Evolutionary conservation across 2,797 vertebrate species (phyloP).

Genomic region (Artibeus lituratus): DNA sequence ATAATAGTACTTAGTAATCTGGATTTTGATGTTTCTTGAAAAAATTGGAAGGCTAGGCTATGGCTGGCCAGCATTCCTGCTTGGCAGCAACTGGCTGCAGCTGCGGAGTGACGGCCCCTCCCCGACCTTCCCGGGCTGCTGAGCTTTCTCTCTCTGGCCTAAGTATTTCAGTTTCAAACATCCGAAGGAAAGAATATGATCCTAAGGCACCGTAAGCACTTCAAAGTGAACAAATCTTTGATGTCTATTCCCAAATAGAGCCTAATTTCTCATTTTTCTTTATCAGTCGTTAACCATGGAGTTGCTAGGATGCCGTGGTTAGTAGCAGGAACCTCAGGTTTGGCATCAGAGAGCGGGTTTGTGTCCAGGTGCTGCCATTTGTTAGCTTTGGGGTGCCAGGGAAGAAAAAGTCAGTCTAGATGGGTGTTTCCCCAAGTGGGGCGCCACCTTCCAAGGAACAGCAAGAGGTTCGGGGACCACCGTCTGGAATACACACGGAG

Average conservation of each 20-base stretch:
- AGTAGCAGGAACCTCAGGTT: neutral
- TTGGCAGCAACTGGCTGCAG: neutral
- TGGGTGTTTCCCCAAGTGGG: neutral
- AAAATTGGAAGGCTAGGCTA: neutral
- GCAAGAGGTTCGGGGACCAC: neutral
- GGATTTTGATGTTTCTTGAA: neutral
- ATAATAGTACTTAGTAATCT: neutral
- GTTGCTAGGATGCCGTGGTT: neutral
- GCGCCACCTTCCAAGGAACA: neutral
- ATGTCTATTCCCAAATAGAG: neutral
- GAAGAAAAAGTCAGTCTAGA: neutral
- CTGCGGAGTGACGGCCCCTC: neutral
- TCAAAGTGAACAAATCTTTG: neutral
- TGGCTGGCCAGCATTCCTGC: neutral
- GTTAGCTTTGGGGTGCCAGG: neutral
- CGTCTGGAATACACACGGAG: neutral
- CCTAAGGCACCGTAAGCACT: neutral
- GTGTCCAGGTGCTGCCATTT: neutral
- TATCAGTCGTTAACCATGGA: neutral
- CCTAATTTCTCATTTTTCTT: neutral
- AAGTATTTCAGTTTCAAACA: neutral
- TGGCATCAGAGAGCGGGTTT: neutral
- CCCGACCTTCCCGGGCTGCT: accelerated
- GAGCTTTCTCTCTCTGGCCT: neutral
- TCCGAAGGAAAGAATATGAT: neutral